These are phyloP conservation scores for Cynopterus sphinx DNA, from an alignment of 2,797 vertebrate species.

Conservation along the genomic window DNA sequence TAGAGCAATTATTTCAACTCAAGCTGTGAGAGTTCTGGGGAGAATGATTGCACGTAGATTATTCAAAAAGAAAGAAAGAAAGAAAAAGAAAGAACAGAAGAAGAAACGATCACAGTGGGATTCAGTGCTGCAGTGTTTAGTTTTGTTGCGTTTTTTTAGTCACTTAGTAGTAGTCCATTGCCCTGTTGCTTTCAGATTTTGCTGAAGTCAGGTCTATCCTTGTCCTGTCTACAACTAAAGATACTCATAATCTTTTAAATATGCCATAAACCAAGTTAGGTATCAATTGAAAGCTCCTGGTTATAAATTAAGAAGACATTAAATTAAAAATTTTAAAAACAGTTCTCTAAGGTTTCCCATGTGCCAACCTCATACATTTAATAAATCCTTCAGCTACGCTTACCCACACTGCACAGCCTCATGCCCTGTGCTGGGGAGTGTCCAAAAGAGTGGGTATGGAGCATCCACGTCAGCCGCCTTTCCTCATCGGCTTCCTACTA, in stretches of 20 bases:
- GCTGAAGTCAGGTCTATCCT: constrained; percentile 33
- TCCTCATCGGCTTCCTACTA: background rate
- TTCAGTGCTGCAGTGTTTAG: background rate
- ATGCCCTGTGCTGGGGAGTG: background rate
- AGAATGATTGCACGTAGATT: constrained; percentile 77
- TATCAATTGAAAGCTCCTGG: background rate
- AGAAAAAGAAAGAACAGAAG: constrained; percentile 38
- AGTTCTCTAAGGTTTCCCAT: background rate
- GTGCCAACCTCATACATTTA: background rate
- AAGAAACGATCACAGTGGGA: constrained; percentile 49
- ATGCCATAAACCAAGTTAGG: constrained; percentile 7
- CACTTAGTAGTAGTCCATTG: constrained; percentile 62
- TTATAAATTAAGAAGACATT: background rate
- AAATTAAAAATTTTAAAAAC: background rate
- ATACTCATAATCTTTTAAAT: constrained; percentile 55
- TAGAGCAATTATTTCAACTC: constrained; percentile 77
- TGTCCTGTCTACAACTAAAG: constrained; percentile 54
- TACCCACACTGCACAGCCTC: too few relatives aligned
- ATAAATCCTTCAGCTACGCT: background rate
- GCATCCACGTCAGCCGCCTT: background rate
- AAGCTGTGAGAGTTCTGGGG: constrained; percentile 69
- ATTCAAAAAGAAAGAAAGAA: constrained; percentile 37
- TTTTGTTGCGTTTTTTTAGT: constrained; percentile 51
- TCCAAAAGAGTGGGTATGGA: background rate
- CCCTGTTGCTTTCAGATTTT: constrained; percentile 40